Percentiles rank a stretch among this genome's conserved stretches.
Evolutionary conservation across 2,797 vertebrate genomes (phyloP).

Genomic region (Coracias cyanogaster): DNA sequence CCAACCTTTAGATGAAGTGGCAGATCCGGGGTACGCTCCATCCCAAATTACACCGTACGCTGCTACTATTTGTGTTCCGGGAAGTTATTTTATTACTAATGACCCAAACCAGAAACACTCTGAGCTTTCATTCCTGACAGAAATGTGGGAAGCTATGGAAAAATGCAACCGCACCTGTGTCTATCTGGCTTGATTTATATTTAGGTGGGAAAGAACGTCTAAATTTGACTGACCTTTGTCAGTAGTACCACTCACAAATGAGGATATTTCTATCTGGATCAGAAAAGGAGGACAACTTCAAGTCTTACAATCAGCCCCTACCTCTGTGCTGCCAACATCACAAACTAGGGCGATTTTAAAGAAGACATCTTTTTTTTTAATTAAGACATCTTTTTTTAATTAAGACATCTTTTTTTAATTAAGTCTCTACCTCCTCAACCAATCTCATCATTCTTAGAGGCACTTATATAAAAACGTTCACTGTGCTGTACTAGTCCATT

Average conservation of each 20-base stretch:
- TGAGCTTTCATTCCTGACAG: neutral
- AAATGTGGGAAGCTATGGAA: neutral
- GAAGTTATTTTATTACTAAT: neutral
- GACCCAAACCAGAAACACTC: neutral
- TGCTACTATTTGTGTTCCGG: neutral
- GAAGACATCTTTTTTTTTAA: neutral
- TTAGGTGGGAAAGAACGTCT: neutral
- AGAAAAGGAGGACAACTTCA: neutral
- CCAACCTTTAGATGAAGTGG: neutral
- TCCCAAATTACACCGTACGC: neutral
- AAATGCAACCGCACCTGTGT: neutral
- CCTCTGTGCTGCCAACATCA: neutral
- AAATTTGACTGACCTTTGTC: neutral
- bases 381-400: too few relatives aligned
- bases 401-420: neutral
- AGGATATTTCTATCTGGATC: neutral
- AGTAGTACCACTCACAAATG: neutral
- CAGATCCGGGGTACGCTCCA: neutral
- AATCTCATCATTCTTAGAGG: neutral
- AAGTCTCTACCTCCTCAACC: neutral
- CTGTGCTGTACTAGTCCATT: neutral
- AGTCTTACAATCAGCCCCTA: neutral
- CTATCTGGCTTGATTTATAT: neutral
- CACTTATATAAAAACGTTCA: neutral
- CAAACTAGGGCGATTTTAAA: slow-evolving; percentile 29